Conservation (phyloP, 2,113 vertebrate genomes). For the Sterrhoptilus dennistouni region DNA sequence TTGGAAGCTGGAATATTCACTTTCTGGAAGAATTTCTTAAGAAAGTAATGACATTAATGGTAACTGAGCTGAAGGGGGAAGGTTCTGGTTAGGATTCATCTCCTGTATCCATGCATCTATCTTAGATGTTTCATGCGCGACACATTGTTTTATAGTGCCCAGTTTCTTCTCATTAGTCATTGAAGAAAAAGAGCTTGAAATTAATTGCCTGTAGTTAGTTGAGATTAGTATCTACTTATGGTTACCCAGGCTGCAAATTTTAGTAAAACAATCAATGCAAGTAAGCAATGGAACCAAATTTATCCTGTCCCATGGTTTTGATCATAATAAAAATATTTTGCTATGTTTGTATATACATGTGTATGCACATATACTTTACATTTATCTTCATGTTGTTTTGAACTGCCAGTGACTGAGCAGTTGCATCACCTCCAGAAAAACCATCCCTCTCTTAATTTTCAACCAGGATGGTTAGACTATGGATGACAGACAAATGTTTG, state of each 20-base stretch:
- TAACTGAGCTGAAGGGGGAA: neutral
- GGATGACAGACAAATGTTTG: neutral
- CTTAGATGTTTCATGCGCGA: neutral
- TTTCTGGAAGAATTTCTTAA: neutral
- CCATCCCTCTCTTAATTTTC: neutral
- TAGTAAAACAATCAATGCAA: neutral
- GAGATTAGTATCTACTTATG: neutral
- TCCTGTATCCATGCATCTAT: neutral
- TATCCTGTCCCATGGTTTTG: neutral
- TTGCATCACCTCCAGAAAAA: neutral
- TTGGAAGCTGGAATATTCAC: neutral
- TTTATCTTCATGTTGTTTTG: neutral
- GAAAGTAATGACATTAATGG: neutral
- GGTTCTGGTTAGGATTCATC: neutral
- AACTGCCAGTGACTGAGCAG: neutral
- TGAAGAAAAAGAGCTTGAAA: neutral
- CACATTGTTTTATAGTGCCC: neutral
- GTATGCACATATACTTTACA: neutral
- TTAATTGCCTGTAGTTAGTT: neutral
- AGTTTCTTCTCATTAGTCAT: neutral
- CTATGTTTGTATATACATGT: neutral
- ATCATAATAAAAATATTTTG: neutral
- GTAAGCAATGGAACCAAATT: neutral
- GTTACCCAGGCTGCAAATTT: neutral
- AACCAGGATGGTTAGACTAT: neutral